phyloP scores from a whole-genome alignment of 2,113 vertebrate species.

The Triplophysa tibetana region DNA sequence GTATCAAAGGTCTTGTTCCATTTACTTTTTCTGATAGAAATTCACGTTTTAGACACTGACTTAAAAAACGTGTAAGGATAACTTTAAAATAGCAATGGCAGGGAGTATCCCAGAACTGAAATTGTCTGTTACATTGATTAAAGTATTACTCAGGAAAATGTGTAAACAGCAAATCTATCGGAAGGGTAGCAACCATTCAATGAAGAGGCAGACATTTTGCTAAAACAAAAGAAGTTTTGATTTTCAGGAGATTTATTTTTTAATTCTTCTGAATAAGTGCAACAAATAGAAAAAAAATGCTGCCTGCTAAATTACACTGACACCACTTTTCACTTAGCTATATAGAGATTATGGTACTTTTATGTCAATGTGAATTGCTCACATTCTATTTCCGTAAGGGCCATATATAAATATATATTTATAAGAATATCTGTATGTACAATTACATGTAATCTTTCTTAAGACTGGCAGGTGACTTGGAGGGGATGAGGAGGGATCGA shows the following conservation, averaged over 20 bases:
- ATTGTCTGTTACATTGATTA: constrained; percentile 88
- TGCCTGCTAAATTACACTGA: constrained; percentile 81
- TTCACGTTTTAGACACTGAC: constrained; percentile 86
- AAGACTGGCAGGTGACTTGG: constrained; percentile 62
- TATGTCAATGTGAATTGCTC: constrained; percentile 76
- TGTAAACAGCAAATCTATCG: constrained; percentile 77
- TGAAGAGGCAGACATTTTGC: constrained; percentile 75
- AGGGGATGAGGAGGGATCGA: constrained; percentile 41
- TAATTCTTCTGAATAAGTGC: constrained; percentile 80
- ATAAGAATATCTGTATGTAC: constrained; percentile 72
- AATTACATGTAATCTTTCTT: constrained; percentile 72
- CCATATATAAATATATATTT: constrained; percentile 75
- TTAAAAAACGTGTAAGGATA: constrained; percentile 78
- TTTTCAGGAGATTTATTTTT: constrained; percentile 49
- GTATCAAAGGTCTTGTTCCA: constrained; percentile 63
- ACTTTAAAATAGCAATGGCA: constrained; percentile 71
- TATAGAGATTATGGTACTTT: constrained; percentile 82
- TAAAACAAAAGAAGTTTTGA: constrained; percentile 65
- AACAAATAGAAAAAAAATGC: constrained; percentile 74
- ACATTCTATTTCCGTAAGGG: constrained; percentile 77
- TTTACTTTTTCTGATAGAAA: constrained; percentile 67
- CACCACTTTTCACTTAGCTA: constrained; percentile 79
- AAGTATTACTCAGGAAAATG: constrained; percentile 99
- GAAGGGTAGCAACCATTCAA: constrained; percentile 78
- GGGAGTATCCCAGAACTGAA: constrained; percentile 90